Conservation (phyloP, 1,140 invertebrate species). For the Lepidurus couesii region DNA sequence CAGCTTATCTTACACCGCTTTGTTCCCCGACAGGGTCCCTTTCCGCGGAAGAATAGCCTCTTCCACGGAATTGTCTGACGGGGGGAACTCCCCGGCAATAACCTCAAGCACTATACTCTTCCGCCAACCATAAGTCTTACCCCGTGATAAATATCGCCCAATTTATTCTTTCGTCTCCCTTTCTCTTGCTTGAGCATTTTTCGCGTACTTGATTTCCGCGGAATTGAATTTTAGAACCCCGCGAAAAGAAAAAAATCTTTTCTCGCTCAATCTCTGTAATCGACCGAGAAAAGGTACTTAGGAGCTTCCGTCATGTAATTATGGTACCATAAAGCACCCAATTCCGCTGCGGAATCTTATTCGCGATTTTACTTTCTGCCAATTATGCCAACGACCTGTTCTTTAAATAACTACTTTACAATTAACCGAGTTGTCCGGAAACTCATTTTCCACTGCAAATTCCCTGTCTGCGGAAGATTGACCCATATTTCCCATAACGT, state of each 20-base stretch:
- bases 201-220: not conserved
- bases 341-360: not conserved
- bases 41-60: not conserved
- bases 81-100: slow-evolving; percentile 13
- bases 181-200: not conserved
- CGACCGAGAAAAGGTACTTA: not conserved
- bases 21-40: not conserved
- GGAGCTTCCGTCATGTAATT: not conserved
- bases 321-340: not conserved
- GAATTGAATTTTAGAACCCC: not conserved
- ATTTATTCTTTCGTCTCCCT: not conserved
- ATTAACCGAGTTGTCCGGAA: no score
- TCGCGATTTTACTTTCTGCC: no score
- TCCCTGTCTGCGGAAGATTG: no score
- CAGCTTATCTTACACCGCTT: not conserved
- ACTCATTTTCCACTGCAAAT: no score
- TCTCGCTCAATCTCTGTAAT: not conserved
- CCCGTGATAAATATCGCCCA: not conserved
- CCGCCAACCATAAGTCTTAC: not conserved
- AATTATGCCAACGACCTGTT: no score
- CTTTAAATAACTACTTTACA: no score
- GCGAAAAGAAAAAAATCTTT: not conserved
- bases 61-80: not conserved
- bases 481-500: no score
- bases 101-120: slow-evolving; percentile 8